Conservation (phyloP, 2,888 invertebrate species). For the Erebia palarica region DNA sequence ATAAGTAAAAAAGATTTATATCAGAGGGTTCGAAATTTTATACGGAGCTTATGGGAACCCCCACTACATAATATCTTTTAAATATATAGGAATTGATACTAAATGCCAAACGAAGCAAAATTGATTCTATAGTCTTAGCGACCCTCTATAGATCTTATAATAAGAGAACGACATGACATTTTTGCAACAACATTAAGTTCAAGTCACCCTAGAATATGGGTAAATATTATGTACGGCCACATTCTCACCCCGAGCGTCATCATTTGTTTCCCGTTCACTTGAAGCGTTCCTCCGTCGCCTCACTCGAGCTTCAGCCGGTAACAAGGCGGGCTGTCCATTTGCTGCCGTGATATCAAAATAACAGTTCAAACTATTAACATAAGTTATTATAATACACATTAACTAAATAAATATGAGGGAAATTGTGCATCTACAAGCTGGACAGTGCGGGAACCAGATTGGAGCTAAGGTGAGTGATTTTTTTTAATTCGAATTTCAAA, state of each 20-base stretch:
- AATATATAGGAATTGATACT: no score
- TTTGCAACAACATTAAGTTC: not conserved
- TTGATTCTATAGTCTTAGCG: no score
- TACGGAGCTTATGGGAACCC: no score
- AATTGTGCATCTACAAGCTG: slow-evolving; percentile 92
- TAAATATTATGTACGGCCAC: slow-evolving; percentile 47
- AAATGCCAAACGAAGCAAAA: no score
- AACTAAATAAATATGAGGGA: slow-evolving; percentile 85
- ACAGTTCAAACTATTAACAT: slow-evolving; percentile 38
- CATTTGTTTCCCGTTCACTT: slow-evolving; percentile 50
- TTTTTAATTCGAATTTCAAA: slow-evolving; percentile 42
- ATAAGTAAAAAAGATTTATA: no score
- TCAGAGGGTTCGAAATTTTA: no score
- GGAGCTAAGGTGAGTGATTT: slow-evolving; percentile 81
- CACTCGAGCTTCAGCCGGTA: slow-evolving; percentile 56
- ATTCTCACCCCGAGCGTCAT: slow-evolving; percentile 65
- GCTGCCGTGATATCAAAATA: slow-evolving; percentile 43
- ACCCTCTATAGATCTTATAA: no score
- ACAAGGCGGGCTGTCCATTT: slow-evolving; percentile 50
- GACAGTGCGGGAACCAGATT: slow-evolving; percentile 93
- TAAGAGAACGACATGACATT: not conserved
- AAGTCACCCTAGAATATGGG: slow-evolving; percentile 40
- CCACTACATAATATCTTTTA: no score
- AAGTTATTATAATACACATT: slow-evolving; percentile 47
- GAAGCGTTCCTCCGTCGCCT: slow-evolving; percentile 58